Evolutionary conservation across 2,888 invertebrate genomes (phyloP), one percentile per base, ranked within the genome.

Genomic region (Syritta pipiens): DNA sequence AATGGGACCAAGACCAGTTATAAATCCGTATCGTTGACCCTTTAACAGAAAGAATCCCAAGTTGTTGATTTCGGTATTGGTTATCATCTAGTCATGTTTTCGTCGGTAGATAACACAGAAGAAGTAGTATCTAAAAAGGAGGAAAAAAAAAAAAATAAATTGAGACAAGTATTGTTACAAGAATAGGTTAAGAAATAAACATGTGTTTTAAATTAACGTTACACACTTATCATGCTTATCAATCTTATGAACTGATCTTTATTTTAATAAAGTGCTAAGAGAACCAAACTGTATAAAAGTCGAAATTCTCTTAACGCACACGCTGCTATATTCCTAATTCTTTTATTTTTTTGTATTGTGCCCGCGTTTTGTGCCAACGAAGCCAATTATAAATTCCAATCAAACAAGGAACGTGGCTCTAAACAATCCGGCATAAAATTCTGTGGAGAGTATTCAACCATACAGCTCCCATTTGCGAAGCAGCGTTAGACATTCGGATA

Each of bases 371-470:
- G 24, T 40, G 19, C n/a, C 14, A 12, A 44, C 20, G 5, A 22
- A 30, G 7, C 10, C 20, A 40, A 57, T 40, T 24, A 49, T 22
- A 49, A 42, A 35, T 35, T 68, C 40, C 14, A 42, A 22, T 22
- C 46, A 28, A 35, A 35, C 20, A 44, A 48, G 22, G 24, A 24
- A 57, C 35, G 67, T 57, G 40, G 40, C 49, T 59, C 40, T 51
- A n/a, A 19, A 26, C 51, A 42, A 51, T 19, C 40, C 53, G 22
- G 20, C 40, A 48, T 12, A 28, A 55, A 46, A 63, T 71, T 71
- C 60, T 55, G 6, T 48, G 14, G 19, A 55, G 63, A 49, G 6
- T 63, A 57, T 72, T 72, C 49, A 69, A 69, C 68, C 35, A 46
- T 5, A 32, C 42, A 37, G 9, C 32, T 10, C 30, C 40, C 9